These are phyloP conservation scores for Drosophila equinoxialis DNA, from an alignment of 1,140 invertebrate genomes.

Conservation along the genomic window DNA sequence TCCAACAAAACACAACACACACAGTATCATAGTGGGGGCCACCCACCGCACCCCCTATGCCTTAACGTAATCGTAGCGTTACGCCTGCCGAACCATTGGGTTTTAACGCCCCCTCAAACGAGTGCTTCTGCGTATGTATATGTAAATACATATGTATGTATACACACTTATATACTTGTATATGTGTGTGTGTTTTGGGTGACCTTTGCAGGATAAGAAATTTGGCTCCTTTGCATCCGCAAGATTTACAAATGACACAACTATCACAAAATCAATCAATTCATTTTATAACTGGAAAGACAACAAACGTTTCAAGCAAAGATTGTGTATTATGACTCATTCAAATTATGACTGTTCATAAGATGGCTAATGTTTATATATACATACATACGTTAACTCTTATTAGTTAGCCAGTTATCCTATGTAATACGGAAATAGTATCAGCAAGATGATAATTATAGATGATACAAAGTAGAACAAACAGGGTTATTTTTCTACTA, in stretches of 20 bases:
- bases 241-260: background rate
- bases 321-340: background rate
- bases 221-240: background rate
- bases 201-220: slow-evolving; percentile 10
- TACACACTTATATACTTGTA: background rate
- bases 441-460: too few species aligned
- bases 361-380: background rate
- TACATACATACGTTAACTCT: background rate
- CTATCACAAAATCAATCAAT: slow-evolving; percentile 8
- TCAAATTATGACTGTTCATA: background rate
- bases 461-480: too few species aligned
- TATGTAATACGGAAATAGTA: too few species aligned
- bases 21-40: background rate
- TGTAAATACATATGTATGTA: background rate
- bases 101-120: background rate
- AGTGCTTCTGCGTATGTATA: slow-evolving; percentile 9
- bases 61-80: background rate
- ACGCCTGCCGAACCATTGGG: background rate
- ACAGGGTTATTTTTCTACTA: too few species aligned
- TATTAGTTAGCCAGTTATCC: too few species aligned
- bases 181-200: background rate
- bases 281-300: background rate
- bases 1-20: slow-evolving; percentile 20
- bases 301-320: too few species aligned
- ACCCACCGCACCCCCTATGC: background rate